Evolutionary conservation across 2,888 invertebrate species (phyloP), one percentile per base, ranked within the genome.

Genomic region (Chymomyza amoena): DNA sequence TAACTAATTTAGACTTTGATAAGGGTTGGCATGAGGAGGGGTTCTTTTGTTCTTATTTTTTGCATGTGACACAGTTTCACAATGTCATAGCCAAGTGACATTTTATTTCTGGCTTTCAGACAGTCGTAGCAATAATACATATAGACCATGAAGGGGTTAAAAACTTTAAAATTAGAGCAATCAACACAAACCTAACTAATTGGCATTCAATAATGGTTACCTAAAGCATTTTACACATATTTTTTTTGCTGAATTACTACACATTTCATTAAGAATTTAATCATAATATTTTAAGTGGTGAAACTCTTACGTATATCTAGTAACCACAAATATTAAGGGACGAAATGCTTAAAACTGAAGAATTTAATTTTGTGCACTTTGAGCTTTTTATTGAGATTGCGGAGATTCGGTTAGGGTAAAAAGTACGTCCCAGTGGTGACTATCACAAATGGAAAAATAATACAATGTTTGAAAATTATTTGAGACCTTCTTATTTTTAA

Each of bases 1-100:
- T 57, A 15, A 66, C 63, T 75, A 75, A 70, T 75, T 59, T 50
- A 20, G 9, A 6, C 18, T 9, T 68, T 75, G 75, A 75, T 63
- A 61, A 70, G 75, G 75, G 75, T 75, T 56, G 16, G 67, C 16
- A 7, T 57, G 5, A 9, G 9, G 15, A n/a, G 7, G 57, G 73
- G n/a, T 32, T 32, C n/a, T n/a, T n/a, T 32, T 32, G 32, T 32
- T 32, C 7, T 32, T 32, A 32, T 32, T 32, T 45, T 45, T 45
- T 45, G 6, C 39, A 1, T 45, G 39, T 45, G 39, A 45, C 39
- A 45, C 39, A 45, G 39, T 45, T 45, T 45, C 39, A 3, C 39
- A 45, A 13, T 45, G 39, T 15, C 39, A 45, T 45, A 4, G 32
- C 13, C 39, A 45, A 7, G 10, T 45, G 39, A 45, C 39, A 45